Evolutionary conservation across 2,888 invertebrate genomes (phyloP).

Genomic region (Emmelina monodactyla): DNA sequence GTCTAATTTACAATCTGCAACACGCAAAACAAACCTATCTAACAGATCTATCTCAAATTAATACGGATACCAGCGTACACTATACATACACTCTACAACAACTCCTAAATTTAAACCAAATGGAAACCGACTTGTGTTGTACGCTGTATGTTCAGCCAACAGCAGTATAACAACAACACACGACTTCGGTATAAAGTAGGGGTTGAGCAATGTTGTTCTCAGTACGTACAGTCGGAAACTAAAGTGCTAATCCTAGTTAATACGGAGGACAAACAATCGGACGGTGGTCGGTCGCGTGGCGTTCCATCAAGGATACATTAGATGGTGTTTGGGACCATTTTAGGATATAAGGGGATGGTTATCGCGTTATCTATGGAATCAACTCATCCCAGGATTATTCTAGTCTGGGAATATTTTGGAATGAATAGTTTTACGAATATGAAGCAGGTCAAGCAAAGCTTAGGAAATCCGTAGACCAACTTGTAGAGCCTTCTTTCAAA

Average conservation of each 20-base stretch:
- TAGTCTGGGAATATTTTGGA: constrained; percentile 31
- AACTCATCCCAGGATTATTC: constrained; percentile 38
- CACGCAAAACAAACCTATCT: constrained; percentile 29
- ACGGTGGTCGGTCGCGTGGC: constrained; percentile 36
- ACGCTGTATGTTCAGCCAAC: not conserved
- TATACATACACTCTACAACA: not conserved
- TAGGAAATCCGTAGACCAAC: too few species aligned
- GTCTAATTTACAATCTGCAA: constrained; percentile 43
- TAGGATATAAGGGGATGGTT: constrained; percentile 42
- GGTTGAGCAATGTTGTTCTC: not conserved
- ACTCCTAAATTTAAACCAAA: not conserved
- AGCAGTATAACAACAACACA: not conserved
- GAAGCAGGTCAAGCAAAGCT: too few species aligned
- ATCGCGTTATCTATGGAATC: constrained; percentile 50
- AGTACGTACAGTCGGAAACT: constrained; percentile 28
- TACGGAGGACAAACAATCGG: constrained; percentile 35
- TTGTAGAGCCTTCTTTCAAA: too few species aligned
- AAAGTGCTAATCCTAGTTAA: constrained; percentile 58
- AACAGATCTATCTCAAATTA: constrained; percentile 53
- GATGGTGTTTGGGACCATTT: constrained; percentile 50
- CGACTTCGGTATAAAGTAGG: not conserved
- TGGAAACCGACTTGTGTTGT: not conserved
- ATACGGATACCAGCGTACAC: constrained; percentile 24
- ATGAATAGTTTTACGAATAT: too few species aligned
- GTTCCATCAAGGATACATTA: constrained; percentile 49